These are phyloP conservation scores for Araneus ventricosus DNA, from an alignment of 1,140 invertebrate genomes.

Conservation along the genomic window DNA sequence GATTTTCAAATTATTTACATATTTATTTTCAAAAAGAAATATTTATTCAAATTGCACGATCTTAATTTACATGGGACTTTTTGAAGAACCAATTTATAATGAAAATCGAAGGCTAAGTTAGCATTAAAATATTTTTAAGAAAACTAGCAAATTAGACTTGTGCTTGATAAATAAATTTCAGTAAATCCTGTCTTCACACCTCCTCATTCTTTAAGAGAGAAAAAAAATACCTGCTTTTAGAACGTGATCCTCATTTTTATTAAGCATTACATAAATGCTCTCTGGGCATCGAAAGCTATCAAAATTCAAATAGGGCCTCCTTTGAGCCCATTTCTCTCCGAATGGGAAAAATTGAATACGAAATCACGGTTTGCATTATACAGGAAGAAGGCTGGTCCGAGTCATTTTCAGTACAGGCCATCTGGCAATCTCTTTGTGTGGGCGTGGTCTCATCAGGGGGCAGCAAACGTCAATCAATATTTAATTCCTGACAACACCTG, in stretches of 20 bases:
- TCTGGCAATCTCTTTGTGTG: conserved; percentile 63
- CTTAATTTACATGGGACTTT: no score
- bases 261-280: background rate
- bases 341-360: conserved; percentile 9
- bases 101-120: no score
- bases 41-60: no score
- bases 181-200: no score
- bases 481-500: conserved; percentile 70
- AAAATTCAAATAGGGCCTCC: background rate
- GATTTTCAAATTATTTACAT: no score
- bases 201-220: no score
- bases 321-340: background rate
- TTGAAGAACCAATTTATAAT: no score
- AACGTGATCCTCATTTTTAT: background rate
- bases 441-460: conserved; percentile 56
- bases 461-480: conserved; percentile 61
- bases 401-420: conserved; percentile 43
- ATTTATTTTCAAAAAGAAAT: no score
- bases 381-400: conserved; percentile 24
- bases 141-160: no score
- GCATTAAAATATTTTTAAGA: no score
- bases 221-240: no score
- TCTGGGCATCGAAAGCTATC: background rate
- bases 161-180: no score
- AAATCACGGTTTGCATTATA: conserved; percentile 12